phyloP scores from a whole-genome alignment of 2,113 vertebrate genomes.

The Triplophysa tibetana region DNA sequence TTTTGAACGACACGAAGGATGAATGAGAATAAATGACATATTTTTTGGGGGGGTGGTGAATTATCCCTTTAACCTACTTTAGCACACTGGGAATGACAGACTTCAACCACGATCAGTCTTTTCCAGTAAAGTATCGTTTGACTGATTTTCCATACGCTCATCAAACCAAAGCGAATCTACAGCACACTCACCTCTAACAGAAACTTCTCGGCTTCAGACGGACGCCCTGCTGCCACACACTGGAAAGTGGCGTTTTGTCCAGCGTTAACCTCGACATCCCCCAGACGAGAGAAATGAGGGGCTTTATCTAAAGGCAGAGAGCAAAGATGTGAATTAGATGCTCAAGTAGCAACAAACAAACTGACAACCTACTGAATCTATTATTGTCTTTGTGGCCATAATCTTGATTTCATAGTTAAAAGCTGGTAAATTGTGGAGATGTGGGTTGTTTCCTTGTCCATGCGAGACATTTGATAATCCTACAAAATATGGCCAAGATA shows the following conservation, averaged over 20 bases:
- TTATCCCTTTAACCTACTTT: no score
- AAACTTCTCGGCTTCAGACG: constrained; percentile 84
- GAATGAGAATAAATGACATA: no score
- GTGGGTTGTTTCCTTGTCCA: constrained; percentile 23
- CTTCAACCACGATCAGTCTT: not conserved
- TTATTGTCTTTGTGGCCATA: not conserved
- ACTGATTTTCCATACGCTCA: not conserved
- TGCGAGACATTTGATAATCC: constrained; percentile 18
- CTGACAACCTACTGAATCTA: not conserved
- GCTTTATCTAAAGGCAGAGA: constrained; percentile 83
- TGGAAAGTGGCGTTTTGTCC: constrained; percentile 96
- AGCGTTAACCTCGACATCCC: constrained; percentile 94
- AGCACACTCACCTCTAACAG: constrained; percentile 84
- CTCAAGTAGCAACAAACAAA: not conserved
- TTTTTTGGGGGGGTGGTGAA: no score
- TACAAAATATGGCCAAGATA: not conserved
- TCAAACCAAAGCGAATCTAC: constrained; percentile 38
- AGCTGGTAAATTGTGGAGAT: constrained; percentile 28
- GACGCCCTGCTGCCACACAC: constrained; percentile 88
- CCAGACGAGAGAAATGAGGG: constrained; percentile 92
- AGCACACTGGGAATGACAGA: no score
- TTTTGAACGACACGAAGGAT: no score
- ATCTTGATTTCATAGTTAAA: not conserved
- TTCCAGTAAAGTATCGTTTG: not conserved
- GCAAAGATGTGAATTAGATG: not conserved